Evolutionary conservation across 2,888 invertebrate genomes (phyloP).

Genomic region (Drosophila stalkeri): DNA sequence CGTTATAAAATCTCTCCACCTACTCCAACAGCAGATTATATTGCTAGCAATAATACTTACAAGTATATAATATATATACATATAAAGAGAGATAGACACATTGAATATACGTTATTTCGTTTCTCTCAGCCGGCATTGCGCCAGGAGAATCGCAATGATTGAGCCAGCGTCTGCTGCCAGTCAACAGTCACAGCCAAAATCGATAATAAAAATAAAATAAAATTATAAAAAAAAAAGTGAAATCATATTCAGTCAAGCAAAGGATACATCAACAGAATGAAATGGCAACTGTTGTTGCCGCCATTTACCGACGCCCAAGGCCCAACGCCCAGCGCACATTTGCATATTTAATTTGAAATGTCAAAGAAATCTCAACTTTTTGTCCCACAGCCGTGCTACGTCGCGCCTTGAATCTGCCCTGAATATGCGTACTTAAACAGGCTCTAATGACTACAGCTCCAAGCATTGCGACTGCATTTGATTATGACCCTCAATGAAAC

Average conservation of each 20-base stretch:
- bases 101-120: constrained; percentile 32
- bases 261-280: constrained; percentile 42
- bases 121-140: constrained; percentile 26
- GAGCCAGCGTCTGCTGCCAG: constrained; percentile 13
- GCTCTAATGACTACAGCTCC: constrained; percentile 10
- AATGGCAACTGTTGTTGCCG: constrained; percentile 49
- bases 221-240: constrained; percentile 17
- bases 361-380: constrained; percentile 35
- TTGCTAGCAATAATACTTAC: constrained; percentile 29
- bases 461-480: constrained; percentile 3
- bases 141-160: constrained; percentile 15
- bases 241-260: constrained; percentile 54
- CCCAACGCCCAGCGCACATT: constrained; percentile 29
- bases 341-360: constrained; percentile 62
- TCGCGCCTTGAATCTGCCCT: not conserved
- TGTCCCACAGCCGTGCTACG: constrained; percentile 12
- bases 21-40: constrained; percentile 23
- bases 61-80: not conserved
- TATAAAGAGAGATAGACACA: not conserved
- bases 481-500: not conserved
- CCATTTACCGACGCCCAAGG: constrained; percentile 23
- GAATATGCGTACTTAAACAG: constrained; percentile 15
- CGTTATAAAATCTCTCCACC: constrained; percentile 25
- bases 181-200: constrained; percentile 43
- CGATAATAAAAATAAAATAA: constrained; percentile 36